Evolutionary conservation across 2,113 vertebrate genomes (phyloP), one percentile per base, ranked within the genome.

Genomic region (Pholis gunnellus): DNA sequence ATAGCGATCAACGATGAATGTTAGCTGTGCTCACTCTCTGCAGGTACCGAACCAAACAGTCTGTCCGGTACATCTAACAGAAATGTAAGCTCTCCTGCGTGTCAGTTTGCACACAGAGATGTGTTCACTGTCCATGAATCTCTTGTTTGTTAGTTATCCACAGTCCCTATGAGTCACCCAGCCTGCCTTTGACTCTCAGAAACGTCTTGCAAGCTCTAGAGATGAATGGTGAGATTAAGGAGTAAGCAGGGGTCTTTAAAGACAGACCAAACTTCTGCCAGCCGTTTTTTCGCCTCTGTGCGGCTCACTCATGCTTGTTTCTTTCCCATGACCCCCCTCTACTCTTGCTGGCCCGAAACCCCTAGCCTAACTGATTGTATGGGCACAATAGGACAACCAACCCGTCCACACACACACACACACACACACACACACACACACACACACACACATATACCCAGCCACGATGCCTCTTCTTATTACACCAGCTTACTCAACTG

Each of bases 211-310:
- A 38, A 71, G 83, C 74, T 83, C 29, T 22, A 67, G 68, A 84
- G 80, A 81, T 88, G 86, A 89, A 89, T 88, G 72, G 52, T 29
- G 72, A 83, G 90, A 87, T 93, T 89, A 90, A 82, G 78, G 75
- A 89, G 76, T 74, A 89, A 87, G 87, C 79, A 38, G 78, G n/a
- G 74, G 83, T 87, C 79, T 85, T 88, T 87, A 89, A 90, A 81
- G 82, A 65, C 52, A 72, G 78, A 68, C 67, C 65, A 52, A 59
- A 68, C 57, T 88, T 69, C 75, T 85, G 64, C 67, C 80, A 81
- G 75, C 69, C 80, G 86, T 88, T 87, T 89, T 84, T 68, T 82
- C 60, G 20, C 38, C 70, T 80, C 75, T 79, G 40, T 85, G 74
- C 73, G n/a, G 73, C 64, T 82, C 79, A 44, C 48, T 77, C 59